Evolutionary conservation across 2,888 invertebrate species (phyloP), one percentile per base, ranked within the genome.

Genomic region (Clistopyga incitator): DNA sequence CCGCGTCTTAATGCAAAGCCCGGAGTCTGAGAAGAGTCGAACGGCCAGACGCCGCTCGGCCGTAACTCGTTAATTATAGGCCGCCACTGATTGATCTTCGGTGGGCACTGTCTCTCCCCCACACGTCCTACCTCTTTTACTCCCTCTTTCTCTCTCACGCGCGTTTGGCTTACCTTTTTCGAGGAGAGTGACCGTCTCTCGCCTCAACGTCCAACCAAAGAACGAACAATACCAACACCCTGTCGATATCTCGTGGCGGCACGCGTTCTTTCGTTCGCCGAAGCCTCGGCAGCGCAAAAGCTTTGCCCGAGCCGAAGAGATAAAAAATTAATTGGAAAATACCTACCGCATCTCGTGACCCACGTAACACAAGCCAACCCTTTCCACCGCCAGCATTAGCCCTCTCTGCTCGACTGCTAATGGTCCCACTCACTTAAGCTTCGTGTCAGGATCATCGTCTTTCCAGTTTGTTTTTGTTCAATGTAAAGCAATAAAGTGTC

Each of bases 1-100:
- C 90, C 87, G 90, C 88, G 91, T 92, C 92, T 91, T 91, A 91
- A 93, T 93, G 93, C 93, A 93, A 93, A 92, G 84, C 81, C 59
- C 74, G 67, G 80, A 68, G 59, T 56, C 76, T 77, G 74, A 78
- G 74, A 67, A 72, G 84, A 84, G 70, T 78, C 75, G 78, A 78
- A 64, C 64, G 68, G 20, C 68, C 71, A 23, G 72, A 80, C 52
- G 34, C 85, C 80, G 88, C 86, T 83, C 85, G 87, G 90, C 91
- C 89, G 90, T 92, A 92, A 93, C 92, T 92, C 92, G 92, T 93
- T 93, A 93, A 93, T 93, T 93, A 93, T 91, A 93, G 91, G 89
- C 92, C 92, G 92, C 92, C 88, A 88, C 91, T 91, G 93, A 93
- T 93, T 93, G 93, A 93, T 93, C 93, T 92, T 92, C 86, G 90